Percentiles rank a stretch among this genome's conserved stretches.
Conservation (phyloP, 2,797 vertebrate species). For the Knipowitschia caucasica region DNA sequence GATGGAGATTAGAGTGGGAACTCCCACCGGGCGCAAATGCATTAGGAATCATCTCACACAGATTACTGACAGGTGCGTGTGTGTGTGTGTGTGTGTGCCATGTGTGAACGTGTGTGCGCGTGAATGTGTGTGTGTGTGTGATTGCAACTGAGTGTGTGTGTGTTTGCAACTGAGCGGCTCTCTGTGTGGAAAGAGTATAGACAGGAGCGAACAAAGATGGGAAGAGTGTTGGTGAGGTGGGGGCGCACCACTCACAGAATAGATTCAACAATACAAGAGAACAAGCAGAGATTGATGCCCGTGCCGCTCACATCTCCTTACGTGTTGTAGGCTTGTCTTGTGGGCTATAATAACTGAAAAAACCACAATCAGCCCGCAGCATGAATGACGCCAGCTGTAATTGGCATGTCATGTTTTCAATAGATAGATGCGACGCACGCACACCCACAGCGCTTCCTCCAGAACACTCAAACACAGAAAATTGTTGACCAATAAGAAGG, state of each 20-base stretch:
- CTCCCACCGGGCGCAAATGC: constrained; percentile 66
- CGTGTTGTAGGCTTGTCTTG: constrained; percentile 45
- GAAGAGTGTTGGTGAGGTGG: constrained; percentile 19
- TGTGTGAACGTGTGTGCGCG: no score
- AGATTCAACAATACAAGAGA: constrained; percentile 8
- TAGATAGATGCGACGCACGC: constrained; percentile 35
- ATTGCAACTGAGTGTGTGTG: constrained; percentile 28
- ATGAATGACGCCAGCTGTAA: constrained; percentile 51
- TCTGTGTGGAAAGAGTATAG: constrained; percentile 46
- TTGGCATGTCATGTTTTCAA: constrained; percentile 55
- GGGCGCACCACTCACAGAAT: constrained; percentile 20
- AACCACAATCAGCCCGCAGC: constrained; percentile 53
- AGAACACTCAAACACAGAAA: constrained; percentile 28
- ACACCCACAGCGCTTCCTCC: constrained; percentile 26
- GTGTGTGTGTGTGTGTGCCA: constrained; percentile 24
- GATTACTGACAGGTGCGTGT: constrained; percentile 70
- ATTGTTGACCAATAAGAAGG: constrained; percentile 16
- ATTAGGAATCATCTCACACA: constrained; percentile 74
- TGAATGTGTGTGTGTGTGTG: constrained; percentile 28
- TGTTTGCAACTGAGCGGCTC: constrained; percentile 43
- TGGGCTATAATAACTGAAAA: constrained; percentile 54
- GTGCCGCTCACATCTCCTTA: constrained; percentile 37
- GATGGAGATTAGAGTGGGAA: constrained; percentile 74
- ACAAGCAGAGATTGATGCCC: constrained; percentile 33
- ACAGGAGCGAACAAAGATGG: constrained; percentile 49